A percentile compares a stretch with the other conserved stretches of the same genome.
phyloP scores from a whole-genome alignment of 2,113 vertebrate species.

The Monopterus albus region DNA sequence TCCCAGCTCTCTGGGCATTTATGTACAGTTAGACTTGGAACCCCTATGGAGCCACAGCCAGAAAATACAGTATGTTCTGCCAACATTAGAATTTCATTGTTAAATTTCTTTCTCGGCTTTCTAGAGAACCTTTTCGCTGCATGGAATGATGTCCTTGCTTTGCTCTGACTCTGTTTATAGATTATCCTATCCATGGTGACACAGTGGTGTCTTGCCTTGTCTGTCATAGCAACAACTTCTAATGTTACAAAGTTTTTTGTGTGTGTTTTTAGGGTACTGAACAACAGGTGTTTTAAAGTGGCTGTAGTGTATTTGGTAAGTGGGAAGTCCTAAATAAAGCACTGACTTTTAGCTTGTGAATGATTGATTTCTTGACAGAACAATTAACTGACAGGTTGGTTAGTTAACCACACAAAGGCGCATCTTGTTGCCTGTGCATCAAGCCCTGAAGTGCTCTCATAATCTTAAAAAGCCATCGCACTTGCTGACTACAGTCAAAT shows the following conservation, averaged over 20 bases:
- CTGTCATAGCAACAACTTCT: conserved; percentile 7
- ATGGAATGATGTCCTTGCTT: not conserved
- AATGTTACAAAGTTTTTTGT: not conserved
- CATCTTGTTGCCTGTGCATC: conserved; percentile 43
- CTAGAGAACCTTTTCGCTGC: conserved; percentile 4
- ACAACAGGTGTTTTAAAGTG: conserved; percentile 9
- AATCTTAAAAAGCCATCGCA: conserved; percentile 70
- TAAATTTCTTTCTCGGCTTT: not conserved
- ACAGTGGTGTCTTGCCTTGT: not conserved
- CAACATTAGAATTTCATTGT: not conserved
- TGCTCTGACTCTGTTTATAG: too few relatives aligned
- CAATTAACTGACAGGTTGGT: conserved; percentile 49
- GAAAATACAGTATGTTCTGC: not conserved
- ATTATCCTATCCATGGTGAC: too few relatives aligned
- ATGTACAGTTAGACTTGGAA: not conserved
- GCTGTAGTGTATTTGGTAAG: conserved; percentile 15
- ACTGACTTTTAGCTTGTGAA: conserved; percentile 32
- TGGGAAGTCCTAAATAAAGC: conserved; percentile 49
- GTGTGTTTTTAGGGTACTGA: too few relatives aligned
- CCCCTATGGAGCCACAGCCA: not conserved
- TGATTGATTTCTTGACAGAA: conserved; percentile 54
- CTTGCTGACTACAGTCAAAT: conserved; percentile 63
- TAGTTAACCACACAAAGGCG: conserved; percentile 52
- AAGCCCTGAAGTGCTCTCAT: conserved; percentile 50
- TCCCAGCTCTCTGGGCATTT: too few relatives aligned